Evolutionary conservation across 2,113 vertebrate genomes (phyloP).

Genomic region (Pungitius pungitius): DNA sequence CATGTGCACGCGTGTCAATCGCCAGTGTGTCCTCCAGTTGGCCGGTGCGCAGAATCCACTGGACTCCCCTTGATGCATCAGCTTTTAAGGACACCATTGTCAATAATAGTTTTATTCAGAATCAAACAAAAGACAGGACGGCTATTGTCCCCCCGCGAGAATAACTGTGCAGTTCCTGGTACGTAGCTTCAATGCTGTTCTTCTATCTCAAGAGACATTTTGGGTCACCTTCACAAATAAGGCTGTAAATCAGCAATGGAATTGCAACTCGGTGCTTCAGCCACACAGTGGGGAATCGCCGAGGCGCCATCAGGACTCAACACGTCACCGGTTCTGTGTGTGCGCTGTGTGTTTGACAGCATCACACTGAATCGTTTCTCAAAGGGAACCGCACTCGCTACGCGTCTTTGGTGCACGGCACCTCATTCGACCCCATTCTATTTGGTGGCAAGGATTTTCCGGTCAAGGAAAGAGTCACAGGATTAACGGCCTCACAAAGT

Average conservation of each 20-base stretch:
- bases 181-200: no score
- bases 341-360: not conserved
- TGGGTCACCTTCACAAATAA: not conserved
- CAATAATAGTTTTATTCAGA: no score
- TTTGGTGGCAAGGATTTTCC: conserved; percentile 38
- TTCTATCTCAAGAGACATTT: no score
- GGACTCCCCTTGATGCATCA: not conserved
- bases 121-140: no score
- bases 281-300: no score
- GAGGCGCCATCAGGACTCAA: not conserved
- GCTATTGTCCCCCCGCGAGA: no score
- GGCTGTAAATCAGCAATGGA: not conserved
- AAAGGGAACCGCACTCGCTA: not conserved
- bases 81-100: not conserved
- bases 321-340: not conserved
- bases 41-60: not conserved
- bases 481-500: conserved; percentile 35
- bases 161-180: no score
- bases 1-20: no score
- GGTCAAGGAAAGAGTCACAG: conserved; percentile 15
- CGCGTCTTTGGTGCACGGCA: not conserved
- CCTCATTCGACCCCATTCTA: conserved; percentile 39
- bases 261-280: not conserved
- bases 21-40: not conserved
- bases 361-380: not conserved